phyloP scores from a whole-genome alignment of 1,140 invertebrate genomes.

The Trichonephila inaurata region DNA sequence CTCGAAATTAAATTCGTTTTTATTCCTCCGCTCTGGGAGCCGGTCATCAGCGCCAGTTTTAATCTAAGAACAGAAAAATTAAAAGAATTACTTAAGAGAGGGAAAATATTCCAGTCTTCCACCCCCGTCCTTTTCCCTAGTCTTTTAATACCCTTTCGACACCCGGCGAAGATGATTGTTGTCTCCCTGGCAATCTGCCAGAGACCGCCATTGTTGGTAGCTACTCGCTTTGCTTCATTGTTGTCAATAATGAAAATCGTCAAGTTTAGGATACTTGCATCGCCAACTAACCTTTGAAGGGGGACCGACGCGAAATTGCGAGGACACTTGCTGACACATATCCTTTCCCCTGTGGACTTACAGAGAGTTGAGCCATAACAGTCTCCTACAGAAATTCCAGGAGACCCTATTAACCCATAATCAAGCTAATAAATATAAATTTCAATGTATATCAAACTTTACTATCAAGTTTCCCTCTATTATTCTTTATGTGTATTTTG shows the following conservation, averaged over 20 bases:
- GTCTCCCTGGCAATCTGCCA: slow-evolving; percentile 74
- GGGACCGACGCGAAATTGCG: slow-evolving; percentile 23
- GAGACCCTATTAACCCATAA: too few species aligned
- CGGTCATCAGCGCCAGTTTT: neutral
- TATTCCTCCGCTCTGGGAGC: neutral
- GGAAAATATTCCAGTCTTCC: neutral
- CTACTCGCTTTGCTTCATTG: slow-evolving; percentile 72
- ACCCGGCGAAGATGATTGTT: slow-evolving; percentile 67
- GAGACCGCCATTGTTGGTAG: slow-evolving; percentile 62
- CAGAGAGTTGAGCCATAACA: too few species aligned
- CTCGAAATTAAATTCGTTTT: slow-evolving; percentile 16
- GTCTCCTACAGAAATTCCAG: too few species aligned
- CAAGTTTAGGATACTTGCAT: slow-evolving; percentile 73
- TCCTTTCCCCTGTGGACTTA: too few species aligned
- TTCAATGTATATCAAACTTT: too few species aligned
- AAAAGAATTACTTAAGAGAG: slow-evolving; percentile 49
- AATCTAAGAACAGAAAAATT: slow-evolving; percentile 24
- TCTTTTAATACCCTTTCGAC: slow-evolving; percentile 71
- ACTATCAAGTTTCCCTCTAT: too few species aligned
- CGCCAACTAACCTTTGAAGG: slow-evolving; percentile 59
- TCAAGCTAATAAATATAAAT: too few species aligned
- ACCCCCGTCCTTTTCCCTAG: neutral
- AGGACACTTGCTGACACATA: neutral
- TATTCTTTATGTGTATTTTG: too few species aligned
- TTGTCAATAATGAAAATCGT: slow-evolving; percentile 76